phyloP scores from a whole-genome alignment of 2,888 invertebrate genomes.

The Dasysyrphus albostriatus region DNA sequence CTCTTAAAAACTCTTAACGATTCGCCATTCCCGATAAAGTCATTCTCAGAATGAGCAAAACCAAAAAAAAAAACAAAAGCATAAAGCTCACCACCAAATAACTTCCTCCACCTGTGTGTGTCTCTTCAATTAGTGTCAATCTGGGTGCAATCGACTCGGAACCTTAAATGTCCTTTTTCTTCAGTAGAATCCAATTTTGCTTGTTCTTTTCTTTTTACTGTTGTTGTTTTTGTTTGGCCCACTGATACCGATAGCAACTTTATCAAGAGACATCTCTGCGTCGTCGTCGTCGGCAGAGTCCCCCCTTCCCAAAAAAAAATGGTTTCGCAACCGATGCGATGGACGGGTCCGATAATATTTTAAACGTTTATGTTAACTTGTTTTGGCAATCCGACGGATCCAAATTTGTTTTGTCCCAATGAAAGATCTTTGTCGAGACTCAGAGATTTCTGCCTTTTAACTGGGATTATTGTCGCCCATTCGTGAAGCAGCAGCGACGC shows the following conservation, averaged over 20 bases:
- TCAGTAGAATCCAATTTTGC: constrained; percentile 23
- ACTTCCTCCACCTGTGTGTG: constrained; percentile 75
- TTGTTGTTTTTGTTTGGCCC: constrained; percentile 4
- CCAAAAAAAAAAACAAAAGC: constrained; percentile 49
- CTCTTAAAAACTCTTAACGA: constrained; percentile 4
- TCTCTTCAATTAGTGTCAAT: constrained; percentile 76
- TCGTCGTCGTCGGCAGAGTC: constrained; percentile 13
- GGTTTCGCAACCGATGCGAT: constrained; percentile 64
- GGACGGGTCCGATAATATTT: constrained; percentile 71
- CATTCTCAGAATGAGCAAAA: constrained; percentile 43
- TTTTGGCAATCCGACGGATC: constrained; percentile 75
- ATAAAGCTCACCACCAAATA: constrained; percentile 59
- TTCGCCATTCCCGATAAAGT: constrained; percentile 58
- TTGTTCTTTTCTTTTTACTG: background rate
- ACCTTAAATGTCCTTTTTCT: constrained; percentile 57
- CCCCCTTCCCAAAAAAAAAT: constrained; percentile 64
- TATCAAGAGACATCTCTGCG: constrained; percentile 67
- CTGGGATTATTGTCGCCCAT: constrained; percentile 76
- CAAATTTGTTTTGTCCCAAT: constrained; percentile 72
- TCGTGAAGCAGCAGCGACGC: constrained; percentile 47
- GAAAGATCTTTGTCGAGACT: constrained; percentile 66
- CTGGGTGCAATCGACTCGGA: constrained; percentile 64
- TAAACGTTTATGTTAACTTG: constrained; percentile 76
- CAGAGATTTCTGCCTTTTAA: constrained; percentile 65
- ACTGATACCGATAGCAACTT: constrained; percentile 73